Base-by-base conservation (phyloP, 2,113 vertebrate species). In the Epinephelus lanceolatus region DNA sequence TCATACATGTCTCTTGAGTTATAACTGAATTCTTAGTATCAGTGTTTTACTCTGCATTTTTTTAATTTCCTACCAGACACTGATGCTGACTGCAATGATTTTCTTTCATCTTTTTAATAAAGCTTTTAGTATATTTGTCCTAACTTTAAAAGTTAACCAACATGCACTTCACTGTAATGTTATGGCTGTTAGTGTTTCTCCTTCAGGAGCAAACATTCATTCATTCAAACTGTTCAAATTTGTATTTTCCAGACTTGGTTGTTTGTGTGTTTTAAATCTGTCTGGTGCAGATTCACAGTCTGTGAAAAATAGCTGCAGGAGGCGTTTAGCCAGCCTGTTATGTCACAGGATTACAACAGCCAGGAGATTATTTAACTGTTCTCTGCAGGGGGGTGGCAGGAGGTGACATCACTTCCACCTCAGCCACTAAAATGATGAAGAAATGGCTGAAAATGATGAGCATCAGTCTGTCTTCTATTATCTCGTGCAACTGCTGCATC, bases 341-440 rank as follows among this genome's bases (percentile, higher is more conserved):
- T 91, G 85, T 87, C 87, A 89, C 70, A 87, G 87, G 89, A 91
- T 89, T 89, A 91, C 73, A 87, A 81, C 76, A 85, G 80, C 40
- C 73, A 60, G 82, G 27, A 87, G 87, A 89, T 91, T 91, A 91
- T 91, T 87, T 70, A 89, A 91, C 87, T 53, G 82, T 73, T 81
- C 71, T 69, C 55, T 61, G 67, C 6, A 1, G 27, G 55, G 68
- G 10, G 51, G 19, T 15, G 0, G 4, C 8, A 27, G 72, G 5
- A 4, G 76, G 3, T 12, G 21, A 60, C 73, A 77, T 73, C 77
- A 75, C 59, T 37, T 33, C 30, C 18, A 6, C 53, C 18, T 45
- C 59, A 67, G 61, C 23, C 13, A 23, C 51, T 30, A 5, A 78
- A 72, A 61, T 45, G 30, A 45, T 18, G 4, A n/a, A 71, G 45